phyloP scores from a whole-genome alignment of 2,113 vertebrate species.

The Psittacula cyanocephala region DNA sequence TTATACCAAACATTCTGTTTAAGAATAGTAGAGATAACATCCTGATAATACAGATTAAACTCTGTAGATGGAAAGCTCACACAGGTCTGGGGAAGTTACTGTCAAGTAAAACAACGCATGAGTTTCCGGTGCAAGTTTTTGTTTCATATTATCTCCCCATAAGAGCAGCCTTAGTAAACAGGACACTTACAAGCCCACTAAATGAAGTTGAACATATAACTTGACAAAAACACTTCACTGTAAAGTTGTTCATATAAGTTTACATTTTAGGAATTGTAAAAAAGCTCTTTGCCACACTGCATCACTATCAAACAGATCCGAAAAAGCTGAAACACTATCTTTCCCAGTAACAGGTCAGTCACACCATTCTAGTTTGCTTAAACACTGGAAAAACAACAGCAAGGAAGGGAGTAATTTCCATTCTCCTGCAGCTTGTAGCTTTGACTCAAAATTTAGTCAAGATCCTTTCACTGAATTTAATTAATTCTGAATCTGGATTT shows the following conservation, averaged over 20 bases:
- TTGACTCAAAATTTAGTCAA: background rate
- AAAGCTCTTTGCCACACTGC: background rate
- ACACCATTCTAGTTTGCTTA: background rate
- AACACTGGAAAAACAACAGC: background rate
- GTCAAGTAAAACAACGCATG: background rate
- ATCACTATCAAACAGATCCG: background rate
- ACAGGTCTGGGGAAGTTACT: background rate
- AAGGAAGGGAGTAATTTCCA: background rate
- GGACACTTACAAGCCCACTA: background rate
- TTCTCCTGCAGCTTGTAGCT: background rate
- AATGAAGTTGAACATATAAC: background rate
- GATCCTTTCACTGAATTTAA: background rate
- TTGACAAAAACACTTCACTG: background rate
- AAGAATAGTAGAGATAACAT: background rate
- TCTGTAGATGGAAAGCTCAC: background rate
- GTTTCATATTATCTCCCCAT: background rate
- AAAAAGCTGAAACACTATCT: background rate
- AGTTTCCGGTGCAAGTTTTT: background rate
- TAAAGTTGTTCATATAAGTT: background rate
- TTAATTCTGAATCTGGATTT: background rate
- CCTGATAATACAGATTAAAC: background rate
- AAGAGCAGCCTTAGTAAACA: background rate
- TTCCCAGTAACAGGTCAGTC: background rate
- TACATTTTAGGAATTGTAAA: background rate
- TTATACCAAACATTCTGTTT: background rate